Evolutionary conservation across 2,888 invertebrate genomes (phyloP), one percentile per base, ranked within the genome.

Genomic region (Leptopilina drosophilae): DNA sequence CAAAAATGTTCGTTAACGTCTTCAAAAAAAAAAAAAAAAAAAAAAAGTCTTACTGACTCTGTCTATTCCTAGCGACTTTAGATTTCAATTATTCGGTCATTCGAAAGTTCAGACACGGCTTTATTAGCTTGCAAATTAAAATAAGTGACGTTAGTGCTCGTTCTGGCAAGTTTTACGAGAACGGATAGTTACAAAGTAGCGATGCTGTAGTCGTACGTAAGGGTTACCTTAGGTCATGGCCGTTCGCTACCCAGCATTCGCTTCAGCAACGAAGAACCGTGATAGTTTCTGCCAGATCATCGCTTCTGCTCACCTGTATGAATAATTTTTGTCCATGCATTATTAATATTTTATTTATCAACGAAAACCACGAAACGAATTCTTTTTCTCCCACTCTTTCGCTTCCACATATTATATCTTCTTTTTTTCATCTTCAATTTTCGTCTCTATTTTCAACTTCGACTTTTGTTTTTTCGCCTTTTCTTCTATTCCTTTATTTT

Each of bases 281-380:
- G 69, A 69, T 69, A 69, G 53, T 69, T 69, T 69, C 69, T 69
- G 69, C 69, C 69, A 69, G 69, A 69, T 69, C 69, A 69, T 69
- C 46, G 69, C 69, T 69, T 53, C 69, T 69, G 69, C 49, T 69
- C 69, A 69, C 49, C 69, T 69, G 69, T 69, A 69, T 69, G 69
- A 69, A 69, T 69, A 69, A 69, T 69, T 69, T 67, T 53, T 69
- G n/a, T 69, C 69, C 69, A 69, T 69, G 69, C 69, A 69, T 69
- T 69, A 69, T 69, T 69, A 69, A 69, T 69, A 69, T 49, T 69
- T 69, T 69, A 53, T 69, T 69, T 69, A 69, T 69, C 69, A 49
- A 46, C 11, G 49, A 20, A 69, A 14, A 69, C 69, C 69, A 49
- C 49, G 14, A 26, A 26, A 69, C 5, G 5, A 26, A 26, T 26